phyloP scores from a whole-genome alignment of 2,797 vertebrate species.

The Zalophus californianus region DNA sequence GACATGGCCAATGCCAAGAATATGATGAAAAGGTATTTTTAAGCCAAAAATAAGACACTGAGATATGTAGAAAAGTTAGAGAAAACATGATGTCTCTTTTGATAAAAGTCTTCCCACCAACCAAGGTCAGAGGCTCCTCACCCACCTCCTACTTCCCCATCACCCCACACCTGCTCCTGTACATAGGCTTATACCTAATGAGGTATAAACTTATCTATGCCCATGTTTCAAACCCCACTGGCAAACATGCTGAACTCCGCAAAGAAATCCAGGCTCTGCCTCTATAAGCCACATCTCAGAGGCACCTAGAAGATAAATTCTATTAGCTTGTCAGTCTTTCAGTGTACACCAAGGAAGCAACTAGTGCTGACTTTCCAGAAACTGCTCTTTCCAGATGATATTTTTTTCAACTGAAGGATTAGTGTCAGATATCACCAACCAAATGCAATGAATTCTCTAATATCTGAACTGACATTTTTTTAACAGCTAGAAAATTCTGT shows the following conservation, averaged over 20 bases:
- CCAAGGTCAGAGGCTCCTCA: background rate
- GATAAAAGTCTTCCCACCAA: background rate
- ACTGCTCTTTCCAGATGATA: slow-evolving; percentile 8
- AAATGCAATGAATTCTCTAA: slow-evolving; percentile 61
- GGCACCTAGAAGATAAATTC: background rate
- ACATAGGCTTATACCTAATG: background rate
- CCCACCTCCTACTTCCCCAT: background rate
- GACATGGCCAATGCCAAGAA: background rate
- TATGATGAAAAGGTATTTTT: slow-evolving; percentile 4
- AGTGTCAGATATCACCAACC: background rate
- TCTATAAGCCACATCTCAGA: background rate
- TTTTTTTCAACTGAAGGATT: slow-evolving; percentile 27
- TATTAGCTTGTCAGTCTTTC: background rate
- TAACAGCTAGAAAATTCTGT: slow-evolving; percentile 29
- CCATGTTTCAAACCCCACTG: background rate
- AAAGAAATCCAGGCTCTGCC: background rate
- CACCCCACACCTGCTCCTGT: too few species aligned
- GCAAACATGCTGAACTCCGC: background rate
- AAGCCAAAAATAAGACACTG: slow-evolving; percentile 19
- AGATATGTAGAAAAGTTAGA: background rate
- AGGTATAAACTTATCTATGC: background rate
- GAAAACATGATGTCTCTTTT: background rate
- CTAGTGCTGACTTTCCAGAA: background rate
- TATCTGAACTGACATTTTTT: background rate
- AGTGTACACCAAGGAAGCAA: background rate